Conservation (phyloP, 1,140 invertebrate species). For the Eufriesea mexicana region DNA sequence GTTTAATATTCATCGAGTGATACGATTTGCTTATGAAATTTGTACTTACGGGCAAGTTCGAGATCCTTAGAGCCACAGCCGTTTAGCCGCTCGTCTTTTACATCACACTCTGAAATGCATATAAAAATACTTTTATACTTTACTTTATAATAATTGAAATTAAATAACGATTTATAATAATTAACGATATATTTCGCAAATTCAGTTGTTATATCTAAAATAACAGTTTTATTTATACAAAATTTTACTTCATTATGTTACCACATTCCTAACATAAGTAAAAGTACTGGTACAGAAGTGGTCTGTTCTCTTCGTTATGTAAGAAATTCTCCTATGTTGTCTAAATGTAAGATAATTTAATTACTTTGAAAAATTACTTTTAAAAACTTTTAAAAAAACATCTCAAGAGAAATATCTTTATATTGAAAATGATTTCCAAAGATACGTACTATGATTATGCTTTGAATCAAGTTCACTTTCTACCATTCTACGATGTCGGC, state of each 20-base stretch:
- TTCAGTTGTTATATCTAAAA: no score
- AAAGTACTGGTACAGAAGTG: no score
- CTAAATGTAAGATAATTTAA: no score
- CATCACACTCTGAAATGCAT: constrained; percentile 86
- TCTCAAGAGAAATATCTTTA: neutral
- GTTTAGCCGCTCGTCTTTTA: constrained; percentile 90
- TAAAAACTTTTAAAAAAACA: no score
- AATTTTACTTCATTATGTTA: no score
- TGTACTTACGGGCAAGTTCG: constrained; percentile 85
- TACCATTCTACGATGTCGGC: constrained; percentile 88
- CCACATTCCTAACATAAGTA: no score
- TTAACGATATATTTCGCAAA: no score
- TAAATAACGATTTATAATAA: no score
- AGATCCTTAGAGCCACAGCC: constrained; percentile 89
- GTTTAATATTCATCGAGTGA: fast-evolving
- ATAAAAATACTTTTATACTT: neutral
- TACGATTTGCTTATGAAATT: neutral
- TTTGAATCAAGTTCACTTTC: constrained; percentile 89
- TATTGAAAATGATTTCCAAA: neutral
- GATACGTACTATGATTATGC: constrained; percentile 87
- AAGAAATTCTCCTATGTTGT: no score
- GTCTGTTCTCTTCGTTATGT: no score
- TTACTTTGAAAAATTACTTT: no score
- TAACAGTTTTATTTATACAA: no score
- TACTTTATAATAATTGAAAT: neutral